These are phyloP conservation scores for Dendrolimus punctatus DNA, from an alignment of 1,140 invertebrate species.

Conservation along the genomic window DNA sequence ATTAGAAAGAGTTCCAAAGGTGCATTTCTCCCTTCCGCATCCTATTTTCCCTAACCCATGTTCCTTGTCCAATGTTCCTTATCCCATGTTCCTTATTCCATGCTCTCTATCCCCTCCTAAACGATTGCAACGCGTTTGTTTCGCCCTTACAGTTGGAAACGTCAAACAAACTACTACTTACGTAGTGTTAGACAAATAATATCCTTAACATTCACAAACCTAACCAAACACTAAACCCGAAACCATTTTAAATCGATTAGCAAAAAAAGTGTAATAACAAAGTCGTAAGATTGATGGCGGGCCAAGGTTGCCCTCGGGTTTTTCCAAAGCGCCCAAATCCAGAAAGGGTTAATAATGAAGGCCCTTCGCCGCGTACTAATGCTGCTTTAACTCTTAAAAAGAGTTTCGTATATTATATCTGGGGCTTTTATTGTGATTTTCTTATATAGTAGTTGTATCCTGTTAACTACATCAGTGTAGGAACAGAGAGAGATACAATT, in stretches of 20 bases:
- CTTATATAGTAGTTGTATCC: neutral
- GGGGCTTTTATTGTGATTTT: conserved; percentile 8
- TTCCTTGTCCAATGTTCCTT: no score
- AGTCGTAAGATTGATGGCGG: conserved; percentile 18
- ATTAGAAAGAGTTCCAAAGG: no score
- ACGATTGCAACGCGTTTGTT: no score
- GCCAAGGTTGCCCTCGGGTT: conserved; percentile 7
- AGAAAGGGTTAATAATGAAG: conserved; percentile 19
- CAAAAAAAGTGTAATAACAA: conserved; percentile 16
- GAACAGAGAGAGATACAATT: no score
- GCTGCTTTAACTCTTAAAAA: conserved; percentile 18
- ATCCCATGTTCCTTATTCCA: no score
- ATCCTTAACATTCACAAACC: neutral
- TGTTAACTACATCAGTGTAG: neutral
- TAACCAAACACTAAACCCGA: conserved; percentile 1
- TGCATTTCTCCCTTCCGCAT: no score
- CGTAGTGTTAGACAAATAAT: no score
- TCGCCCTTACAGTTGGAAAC: no score
- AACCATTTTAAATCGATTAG: conserved; percentile 15
- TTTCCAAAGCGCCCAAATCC: conserved; percentile 9
- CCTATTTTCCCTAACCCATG: no score
- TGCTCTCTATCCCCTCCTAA: no score
- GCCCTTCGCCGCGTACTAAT: conserved; percentile 10
- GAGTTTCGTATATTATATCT: conserved; percentile 15
- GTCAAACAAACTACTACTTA: no score